Conservation (phyloP, 2,797 vertebrate genomes). For the Xerus rutilus region DNA sequence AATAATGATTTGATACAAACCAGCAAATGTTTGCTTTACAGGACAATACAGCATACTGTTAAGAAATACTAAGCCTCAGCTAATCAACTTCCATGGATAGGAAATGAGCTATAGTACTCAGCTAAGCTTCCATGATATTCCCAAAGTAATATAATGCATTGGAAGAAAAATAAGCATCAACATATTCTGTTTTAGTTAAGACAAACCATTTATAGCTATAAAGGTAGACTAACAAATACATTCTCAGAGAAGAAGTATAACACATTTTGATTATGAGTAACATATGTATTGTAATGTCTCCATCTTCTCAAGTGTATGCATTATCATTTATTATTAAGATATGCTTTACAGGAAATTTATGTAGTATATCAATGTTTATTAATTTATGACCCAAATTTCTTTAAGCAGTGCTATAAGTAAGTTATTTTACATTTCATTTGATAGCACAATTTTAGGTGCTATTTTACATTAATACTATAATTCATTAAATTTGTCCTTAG, state of each 20-base stretch:
- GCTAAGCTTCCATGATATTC: neutral
- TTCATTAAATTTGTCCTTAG: constrained; percentile 61
- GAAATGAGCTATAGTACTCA: neutral
- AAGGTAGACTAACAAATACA: neutral
- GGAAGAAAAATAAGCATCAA: neutral
- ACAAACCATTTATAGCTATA: neutral
- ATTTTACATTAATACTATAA: constrained; percentile 51
- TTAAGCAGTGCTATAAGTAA: constrained; percentile 78
- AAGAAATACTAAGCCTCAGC: neutral
- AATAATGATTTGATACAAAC: neutral
- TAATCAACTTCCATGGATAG: neutral
- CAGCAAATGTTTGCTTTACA: neutral
- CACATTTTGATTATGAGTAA: neutral
- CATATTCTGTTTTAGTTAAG: neutral
- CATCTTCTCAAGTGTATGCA: neutral
- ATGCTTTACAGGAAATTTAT: constrained; percentile 70
- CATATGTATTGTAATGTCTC: neutral
- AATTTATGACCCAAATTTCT: constrained; percentile 80
- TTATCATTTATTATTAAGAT: constrained; percentile 61
- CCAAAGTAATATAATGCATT: neutral
- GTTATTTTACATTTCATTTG: constrained; percentile 83
- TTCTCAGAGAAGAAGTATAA: neutral
- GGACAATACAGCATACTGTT: neutral
- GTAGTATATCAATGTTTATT: constrained; percentile 81
- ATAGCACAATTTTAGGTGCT: constrained; percentile 79